Conservation (phyloP, 2,113 vertebrate genomes). For the Barnardius zonarius region DNA sequence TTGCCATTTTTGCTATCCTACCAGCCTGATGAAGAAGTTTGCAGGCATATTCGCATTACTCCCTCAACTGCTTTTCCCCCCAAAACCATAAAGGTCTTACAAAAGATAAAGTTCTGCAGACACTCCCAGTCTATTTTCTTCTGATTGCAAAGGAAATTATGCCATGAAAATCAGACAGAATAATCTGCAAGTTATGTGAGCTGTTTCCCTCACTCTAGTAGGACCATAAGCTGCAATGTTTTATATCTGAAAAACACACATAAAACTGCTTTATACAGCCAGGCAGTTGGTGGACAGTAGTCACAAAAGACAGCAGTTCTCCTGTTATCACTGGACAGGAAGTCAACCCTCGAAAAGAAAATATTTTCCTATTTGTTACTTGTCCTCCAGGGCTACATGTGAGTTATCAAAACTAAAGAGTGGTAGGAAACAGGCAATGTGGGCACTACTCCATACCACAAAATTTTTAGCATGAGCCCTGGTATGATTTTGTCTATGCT, state of each 20-base stretch:
- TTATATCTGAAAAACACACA: background rate
- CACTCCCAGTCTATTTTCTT: background rate
- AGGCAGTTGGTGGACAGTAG: background rate
- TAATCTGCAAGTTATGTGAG: background rate
- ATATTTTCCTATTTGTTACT: background rate
- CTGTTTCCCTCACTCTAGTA: background rate
- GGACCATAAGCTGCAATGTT: background rate
- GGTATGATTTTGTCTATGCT: background rate
- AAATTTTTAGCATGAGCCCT: background rate
- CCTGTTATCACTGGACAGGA: background rate
- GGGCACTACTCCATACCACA: background rate
- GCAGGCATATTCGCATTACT: background rate
- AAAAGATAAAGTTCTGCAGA: background rate
- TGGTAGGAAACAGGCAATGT: background rate
- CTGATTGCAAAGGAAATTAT: background rate
- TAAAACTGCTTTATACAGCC: background rate
- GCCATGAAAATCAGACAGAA: background rate
- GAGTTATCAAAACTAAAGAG: background rate
- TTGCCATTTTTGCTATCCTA: constrained; percentile 33
- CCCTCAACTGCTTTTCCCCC: background rate
- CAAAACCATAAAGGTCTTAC: background rate
- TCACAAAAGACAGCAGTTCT: background rate
- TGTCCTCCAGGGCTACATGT: background rate
- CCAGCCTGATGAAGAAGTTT: background rate
- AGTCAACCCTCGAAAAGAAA: background rate